Conservation (phyloP, 2,797 vertebrate species). For the Denticeps clupeoides region DNA sequence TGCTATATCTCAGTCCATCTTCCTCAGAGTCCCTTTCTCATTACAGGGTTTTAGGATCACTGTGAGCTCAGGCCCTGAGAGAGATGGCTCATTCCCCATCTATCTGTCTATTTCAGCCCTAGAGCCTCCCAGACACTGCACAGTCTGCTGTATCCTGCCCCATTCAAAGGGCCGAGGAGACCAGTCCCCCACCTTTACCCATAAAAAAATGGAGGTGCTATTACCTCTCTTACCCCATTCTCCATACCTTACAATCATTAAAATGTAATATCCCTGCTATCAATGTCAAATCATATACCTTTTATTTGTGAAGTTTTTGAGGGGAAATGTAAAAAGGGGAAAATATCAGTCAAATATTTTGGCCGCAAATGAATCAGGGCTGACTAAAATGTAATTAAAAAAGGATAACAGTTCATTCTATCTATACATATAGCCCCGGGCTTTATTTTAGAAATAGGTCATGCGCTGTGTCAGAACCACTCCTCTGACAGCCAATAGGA, state of each 20-base stretch:
- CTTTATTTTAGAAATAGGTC: conserved; percentile 72
- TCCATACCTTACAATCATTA: conserved; percentile 18
- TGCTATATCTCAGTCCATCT: background rate
- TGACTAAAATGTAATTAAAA: conserved; percentile 77
- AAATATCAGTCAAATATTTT: conserved; percentile 35
- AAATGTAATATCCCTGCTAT: conserved; percentile 13
- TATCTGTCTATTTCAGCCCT: conserved; percentile 3
- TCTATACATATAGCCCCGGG: conserved; percentile 63
- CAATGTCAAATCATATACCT: conserved; percentile 15
- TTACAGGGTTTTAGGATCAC: conserved; percentile 1
- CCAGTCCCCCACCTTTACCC: conserved; percentile 6
- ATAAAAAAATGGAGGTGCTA: conserved; percentile 13
- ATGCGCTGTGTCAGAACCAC: conserved; percentile 65
- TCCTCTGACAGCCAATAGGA: conserved; percentile 59
- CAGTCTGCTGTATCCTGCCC: conserved; percentile 1
- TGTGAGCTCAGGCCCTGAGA: background rate
- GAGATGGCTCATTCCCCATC: background rate
- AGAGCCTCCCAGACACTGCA: conserved; percentile 1
- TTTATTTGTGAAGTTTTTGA: conserved; percentile 35
- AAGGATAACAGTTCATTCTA: conserved; percentile 66
- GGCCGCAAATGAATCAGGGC: conserved; percentile 54
- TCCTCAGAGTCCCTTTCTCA: background rate
- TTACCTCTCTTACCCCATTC: background rate
- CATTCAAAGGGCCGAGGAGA: conserved; percentile 1
- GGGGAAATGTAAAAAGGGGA: conserved; percentile 10